A percentile compares a stretch with the other conserved stretches of the same genome.
Conservation (phyloP, 1,140 invertebrate genomes). For the Zaprionus camerounensis region DNA sequence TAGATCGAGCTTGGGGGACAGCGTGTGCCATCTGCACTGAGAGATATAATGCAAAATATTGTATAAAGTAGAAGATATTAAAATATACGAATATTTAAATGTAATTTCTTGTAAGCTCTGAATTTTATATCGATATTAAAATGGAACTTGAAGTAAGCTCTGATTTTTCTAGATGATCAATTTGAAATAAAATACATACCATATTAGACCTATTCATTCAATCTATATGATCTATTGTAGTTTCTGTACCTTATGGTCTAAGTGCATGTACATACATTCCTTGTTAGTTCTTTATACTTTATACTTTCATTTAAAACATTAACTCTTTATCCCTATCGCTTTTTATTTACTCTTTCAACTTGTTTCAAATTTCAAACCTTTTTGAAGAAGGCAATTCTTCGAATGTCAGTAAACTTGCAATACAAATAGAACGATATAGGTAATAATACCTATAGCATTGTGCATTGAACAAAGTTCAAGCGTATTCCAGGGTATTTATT, state of each 20-base stretch:
- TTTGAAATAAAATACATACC: no score
- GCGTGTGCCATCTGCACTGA: slow-evolving; percentile 40
- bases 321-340: no score
- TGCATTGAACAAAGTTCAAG: slow-evolving; percentile 5
- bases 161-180: no score
- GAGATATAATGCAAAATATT: background rate
- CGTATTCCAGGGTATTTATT: background rate
- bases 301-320: no score
- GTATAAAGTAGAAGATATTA: no score
- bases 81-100: no score
- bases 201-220: no score
- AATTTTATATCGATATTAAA: background rate
- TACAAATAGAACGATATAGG: background rate
- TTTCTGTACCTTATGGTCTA: no score
- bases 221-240: no score
- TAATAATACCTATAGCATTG: background rate
- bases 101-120: background rate
- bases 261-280: no score
- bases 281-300: no score
- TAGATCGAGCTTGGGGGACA: slow-evolving; percentile 29
- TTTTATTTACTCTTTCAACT: slow-evolving; percentile 2
- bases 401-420: background rate
- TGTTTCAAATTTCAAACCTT: background rate
- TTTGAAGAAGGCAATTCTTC: background rate
- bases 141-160: no score